These are phyloP conservation scores for Zaprionus kolodkinae DNA, from an alignment of 1,140 invertebrate species.

Conservation along the genomic window DNA sequence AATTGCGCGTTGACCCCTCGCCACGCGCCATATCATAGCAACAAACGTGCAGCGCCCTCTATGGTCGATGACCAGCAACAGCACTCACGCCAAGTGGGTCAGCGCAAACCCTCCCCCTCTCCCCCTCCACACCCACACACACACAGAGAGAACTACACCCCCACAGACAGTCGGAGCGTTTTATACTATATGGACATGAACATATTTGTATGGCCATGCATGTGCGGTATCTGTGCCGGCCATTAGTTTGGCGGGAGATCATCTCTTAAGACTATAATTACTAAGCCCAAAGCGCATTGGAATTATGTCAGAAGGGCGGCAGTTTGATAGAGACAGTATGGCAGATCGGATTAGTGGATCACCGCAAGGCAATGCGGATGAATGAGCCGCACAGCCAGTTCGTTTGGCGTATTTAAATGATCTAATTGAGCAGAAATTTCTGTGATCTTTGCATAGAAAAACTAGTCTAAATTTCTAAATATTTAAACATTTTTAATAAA, in stretches of 20 bases:
- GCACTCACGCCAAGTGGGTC: constrained; percentile 51
- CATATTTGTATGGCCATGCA: constrained; percentile 33
- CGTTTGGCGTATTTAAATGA: not conserved
- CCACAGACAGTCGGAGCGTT: constrained; percentile 4
- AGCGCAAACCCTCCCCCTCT: constrained; percentile 13
- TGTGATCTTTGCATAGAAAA: too few relatives aligned
- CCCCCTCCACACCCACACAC: constrained; percentile 4
- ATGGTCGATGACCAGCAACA: constrained; percentile 38
- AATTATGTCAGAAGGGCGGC: not conserved
- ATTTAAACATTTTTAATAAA: too few relatives aligned
- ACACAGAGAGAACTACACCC: not conserved
- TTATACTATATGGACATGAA: constrained; percentile 30
- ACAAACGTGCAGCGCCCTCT: constrained; percentile 8
- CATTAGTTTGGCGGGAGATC: constrained; percentile 50
- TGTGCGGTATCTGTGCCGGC: constrained; percentile 39
- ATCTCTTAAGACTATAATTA: constrained; percentile 50
- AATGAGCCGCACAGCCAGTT: not conserved
- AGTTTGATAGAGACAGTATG: not conserved
- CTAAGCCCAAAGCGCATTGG: constrained; percentile 2
- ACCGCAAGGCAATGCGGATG: too few relatives aligned
- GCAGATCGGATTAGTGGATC: not conserved
- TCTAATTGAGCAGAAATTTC: not conserved
- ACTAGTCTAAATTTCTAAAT: too few relatives aligned
- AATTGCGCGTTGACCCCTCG: constrained; percentile 71
- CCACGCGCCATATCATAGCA: constrained; percentile 5